Base-by-base conservation (phyloP, 2,797 vertebrate genomes). In the Chanos chanos region DNA sequence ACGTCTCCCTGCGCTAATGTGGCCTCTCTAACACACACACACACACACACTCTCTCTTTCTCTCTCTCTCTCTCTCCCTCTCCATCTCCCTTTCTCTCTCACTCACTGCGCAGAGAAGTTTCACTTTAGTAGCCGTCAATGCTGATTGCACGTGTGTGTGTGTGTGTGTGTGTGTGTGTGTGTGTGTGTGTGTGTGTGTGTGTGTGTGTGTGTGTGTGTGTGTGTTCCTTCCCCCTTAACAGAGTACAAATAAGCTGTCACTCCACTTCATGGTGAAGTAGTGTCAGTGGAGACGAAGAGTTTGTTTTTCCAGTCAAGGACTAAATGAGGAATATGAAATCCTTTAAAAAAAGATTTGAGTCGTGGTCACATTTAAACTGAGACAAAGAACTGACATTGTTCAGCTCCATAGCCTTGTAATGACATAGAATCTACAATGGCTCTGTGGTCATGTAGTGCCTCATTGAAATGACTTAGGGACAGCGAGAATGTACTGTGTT, bases 1-100 rank as follows among this genome's bases (percentile, higher is more conserved):
- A 13, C 61, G n/a, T n/a, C 45, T 55, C 54, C 40, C 37, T 9
- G 39, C 30, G 28, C 52, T 67, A 64, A 70, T 61, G 24, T 24
- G 18, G n/a, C n/a, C 37, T 40, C 40, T 33, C 28, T 25, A 18
- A 39, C 52, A 53, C 62, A 39, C 16, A n/a, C n/a, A n/a, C n/a
- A n/a, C n/a, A n/a, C n/a, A n/a, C n/a, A n/a, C n/a, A 9, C 12
- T 33, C 12, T 33, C n/a, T 33, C 33, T 33, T 10, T 18, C 15
- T n/a, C 1, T 54, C 8, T 13, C 22, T 5, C 16, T 47, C 8
- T 37, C 44, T 30, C 33, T 40, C 9, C 27, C 41, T 44, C n/a
- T n/a, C n/a, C n/a, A n/a, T n/a, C n/a, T n/a, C n/a, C n/a, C n/a
- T n/a, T n/a, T n/a, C n/a, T n/a, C n/a, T n/a, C n/a, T n/a, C n/a